These are phyloP conservation scores for Megalurothrips usitatus DNA, from an alignment of 2,888 invertebrate species.

Conservation along the genomic window DNA sequence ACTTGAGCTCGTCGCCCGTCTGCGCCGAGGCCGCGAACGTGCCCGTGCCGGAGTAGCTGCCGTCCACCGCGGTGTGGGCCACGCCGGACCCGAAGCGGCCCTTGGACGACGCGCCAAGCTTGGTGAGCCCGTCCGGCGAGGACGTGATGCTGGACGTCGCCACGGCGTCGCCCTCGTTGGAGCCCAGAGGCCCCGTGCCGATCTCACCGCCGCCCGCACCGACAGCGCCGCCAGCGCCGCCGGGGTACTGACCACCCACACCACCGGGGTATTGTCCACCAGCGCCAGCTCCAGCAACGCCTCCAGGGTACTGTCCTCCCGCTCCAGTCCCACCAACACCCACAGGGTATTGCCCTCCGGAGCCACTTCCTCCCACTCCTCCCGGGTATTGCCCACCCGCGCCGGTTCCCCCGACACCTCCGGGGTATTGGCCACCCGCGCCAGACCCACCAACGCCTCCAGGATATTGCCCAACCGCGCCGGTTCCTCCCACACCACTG, in stretches of 20 bases:
- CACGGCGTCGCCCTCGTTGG: background rate
- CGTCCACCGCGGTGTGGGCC: conserved; percentile 47
- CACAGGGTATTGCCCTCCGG: background rate
- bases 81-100: background rate
- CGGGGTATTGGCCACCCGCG: background rate
- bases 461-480: background rate
- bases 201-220: background rate
- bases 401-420: background rate
- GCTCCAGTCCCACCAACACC: background rate
- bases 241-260: background rate
- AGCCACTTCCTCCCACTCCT: background rate
- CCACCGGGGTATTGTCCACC: background rate
- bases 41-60: conserved; percentile 70
- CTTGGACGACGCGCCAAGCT: background rate
- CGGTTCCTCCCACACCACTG: background rate
- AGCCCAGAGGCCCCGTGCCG: background rate
- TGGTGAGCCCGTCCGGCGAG: background rate
- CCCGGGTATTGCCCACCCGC: background rate
- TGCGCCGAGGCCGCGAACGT: conserved; percentile 63
- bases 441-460: background rate
- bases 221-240: background rate
- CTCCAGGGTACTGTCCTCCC: background rate
- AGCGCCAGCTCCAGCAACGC: background rate
- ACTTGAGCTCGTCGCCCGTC: conserved; percentile 51
- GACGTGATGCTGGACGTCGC: conserved; percentile 10